phyloP scores from a whole-genome alignment of 2,888 invertebrate genomes.

The Euphydryas editha region DNA sequence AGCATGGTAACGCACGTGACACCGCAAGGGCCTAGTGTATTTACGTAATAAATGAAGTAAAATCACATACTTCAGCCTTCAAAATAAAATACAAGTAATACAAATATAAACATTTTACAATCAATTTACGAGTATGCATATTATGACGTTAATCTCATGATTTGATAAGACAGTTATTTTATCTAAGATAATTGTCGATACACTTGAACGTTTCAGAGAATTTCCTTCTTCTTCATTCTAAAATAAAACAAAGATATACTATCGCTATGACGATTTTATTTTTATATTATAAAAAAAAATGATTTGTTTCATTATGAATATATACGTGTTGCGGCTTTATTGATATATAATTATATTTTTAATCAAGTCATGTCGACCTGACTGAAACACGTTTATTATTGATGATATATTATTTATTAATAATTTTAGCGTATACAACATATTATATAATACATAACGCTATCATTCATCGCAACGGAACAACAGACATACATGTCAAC shows the following conservation, averaged over 20 bases:
- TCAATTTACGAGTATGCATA: neutral
- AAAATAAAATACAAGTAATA: too few species aligned
- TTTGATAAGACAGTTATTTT: neutral
- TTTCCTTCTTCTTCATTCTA: neutral
- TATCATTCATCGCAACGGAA: too few species aligned
- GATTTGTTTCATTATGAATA: neutral
- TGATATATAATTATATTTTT: neutral
- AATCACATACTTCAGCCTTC: neutral
- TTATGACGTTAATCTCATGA: neutral
- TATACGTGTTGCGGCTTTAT: neutral
- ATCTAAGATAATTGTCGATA: neutral
- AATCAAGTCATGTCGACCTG: neutral
- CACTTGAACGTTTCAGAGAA: neutral
- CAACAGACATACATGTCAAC: too few species aligned
- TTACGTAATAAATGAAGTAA: neutral
- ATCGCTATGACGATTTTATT: neutral
- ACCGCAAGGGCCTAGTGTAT: neutral
- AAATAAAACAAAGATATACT: neutral
- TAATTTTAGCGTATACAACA: too few species aligned
- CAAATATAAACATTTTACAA: neutral
- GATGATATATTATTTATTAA: too few species aligned
- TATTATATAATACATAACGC: too few species aligned
- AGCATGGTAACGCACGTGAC: too few species aligned
- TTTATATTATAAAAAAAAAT: neutral
- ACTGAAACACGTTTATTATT: too few species aligned